Evolutionary conservation across 2,113 vertebrate species (phyloP).

Genomic region (Caloenas nicobarica): DNA sequence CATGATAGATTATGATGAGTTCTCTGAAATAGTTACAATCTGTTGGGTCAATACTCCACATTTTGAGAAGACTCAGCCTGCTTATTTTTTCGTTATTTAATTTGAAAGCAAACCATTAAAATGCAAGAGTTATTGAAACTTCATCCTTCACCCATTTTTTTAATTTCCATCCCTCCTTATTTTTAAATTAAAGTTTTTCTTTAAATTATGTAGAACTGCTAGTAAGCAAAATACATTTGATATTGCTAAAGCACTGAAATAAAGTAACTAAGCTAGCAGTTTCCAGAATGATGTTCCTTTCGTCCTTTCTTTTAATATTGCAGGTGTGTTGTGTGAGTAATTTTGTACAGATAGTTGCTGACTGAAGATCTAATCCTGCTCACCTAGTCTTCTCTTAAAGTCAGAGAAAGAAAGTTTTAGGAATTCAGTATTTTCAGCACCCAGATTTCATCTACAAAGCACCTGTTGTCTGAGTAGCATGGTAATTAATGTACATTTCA

Average conservation of each 20-base stretch:
- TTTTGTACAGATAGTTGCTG: slow-evolving; percentile 8
- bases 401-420: not conserved
- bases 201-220: not conserved
- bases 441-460: not conserved
- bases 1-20: not conserved
- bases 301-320: not conserved
- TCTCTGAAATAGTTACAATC: not conserved
- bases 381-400: not conserved
- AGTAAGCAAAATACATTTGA: not conserved
- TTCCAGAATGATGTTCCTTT: slow-evolving; percentile 2
- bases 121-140: not conserved
- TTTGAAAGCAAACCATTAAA: not conserved
- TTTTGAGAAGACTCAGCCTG: not conserved
- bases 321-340: not conserved
- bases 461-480: not conserved
- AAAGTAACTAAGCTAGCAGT: not conserved
- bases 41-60: not conserved
- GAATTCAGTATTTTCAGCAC: not conserved
- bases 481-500: not conserved
- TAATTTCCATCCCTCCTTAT: not conserved
- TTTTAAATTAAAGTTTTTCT: not conserved
- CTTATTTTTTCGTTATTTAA: not conserved
- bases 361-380: not conserved
- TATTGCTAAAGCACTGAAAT: not conserved
- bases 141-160: not conserved